Conservation (phyloP, 2,888 invertebrate genomes). For the Pristionchus mayeri region DNA sequence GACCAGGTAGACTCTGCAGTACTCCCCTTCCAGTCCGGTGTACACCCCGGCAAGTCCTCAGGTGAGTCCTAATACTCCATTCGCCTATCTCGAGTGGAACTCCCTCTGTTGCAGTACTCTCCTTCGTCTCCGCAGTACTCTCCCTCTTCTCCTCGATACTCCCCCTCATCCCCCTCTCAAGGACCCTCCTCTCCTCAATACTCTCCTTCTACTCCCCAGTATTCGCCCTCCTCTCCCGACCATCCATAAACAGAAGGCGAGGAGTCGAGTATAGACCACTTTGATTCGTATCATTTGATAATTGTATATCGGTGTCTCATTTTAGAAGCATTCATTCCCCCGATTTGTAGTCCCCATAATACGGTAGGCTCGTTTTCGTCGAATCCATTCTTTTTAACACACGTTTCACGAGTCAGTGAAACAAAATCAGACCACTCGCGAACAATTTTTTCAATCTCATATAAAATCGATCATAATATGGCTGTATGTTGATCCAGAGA, state of each 20-base stretch:
- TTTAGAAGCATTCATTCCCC: neutral
- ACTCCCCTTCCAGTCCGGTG: slow-evolving; percentile 79
- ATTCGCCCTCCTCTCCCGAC: slow-evolving; percentile 76
- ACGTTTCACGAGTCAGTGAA: too few species aligned
- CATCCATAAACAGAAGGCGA: neutral
- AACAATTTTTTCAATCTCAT: too few species aligned
- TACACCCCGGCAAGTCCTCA: slow-evolving; percentile 65
- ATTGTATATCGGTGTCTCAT: neutral
- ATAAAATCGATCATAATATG: too few species aligned
- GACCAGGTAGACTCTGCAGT: too few species aligned
- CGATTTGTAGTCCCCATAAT: neutral
- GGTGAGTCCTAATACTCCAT: slow-evolving; percentile 42
- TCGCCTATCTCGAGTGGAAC: slow-evolving; percentile 77
- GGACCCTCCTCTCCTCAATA: slow-evolving; percentile 73
- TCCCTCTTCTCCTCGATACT: slow-evolving; percentile 78
- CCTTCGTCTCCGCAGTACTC: slow-evolving; percentile 82
- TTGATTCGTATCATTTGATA: neutral
- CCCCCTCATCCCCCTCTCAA: slow-evolving; percentile 58
- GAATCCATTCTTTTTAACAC: neutral
- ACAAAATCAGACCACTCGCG: too few species aligned
- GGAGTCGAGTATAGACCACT: neutral
- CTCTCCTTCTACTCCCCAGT: slow-evolving; percentile 79
- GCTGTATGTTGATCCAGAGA: too few species aligned
- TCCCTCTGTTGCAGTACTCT: slow-evolving; percentile 76
- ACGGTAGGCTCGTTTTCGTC: neutral